These are phyloP conservation scores for Erythrolamprus reginae DNA, from an alignment of 2,113 vertebrate species.

Conservation along the genomic window DNA sequence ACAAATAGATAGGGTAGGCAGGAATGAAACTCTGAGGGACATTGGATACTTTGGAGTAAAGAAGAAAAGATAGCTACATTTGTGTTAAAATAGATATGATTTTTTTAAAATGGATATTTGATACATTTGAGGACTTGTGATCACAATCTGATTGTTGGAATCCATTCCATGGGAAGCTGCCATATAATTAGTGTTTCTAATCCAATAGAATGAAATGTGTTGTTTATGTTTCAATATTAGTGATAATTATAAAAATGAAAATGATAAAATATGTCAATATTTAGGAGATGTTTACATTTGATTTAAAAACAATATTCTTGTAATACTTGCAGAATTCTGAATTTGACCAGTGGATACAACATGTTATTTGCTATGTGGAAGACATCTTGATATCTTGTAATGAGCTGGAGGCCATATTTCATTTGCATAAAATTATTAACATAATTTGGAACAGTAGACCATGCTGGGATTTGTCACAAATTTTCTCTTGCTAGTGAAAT, in stretches of 20 bases:
- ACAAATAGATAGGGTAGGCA: not conserved
- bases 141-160: not conserved
- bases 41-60: not conserved
- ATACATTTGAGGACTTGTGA: not conserved
- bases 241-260: not conserved
- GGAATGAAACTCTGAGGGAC: not conserved
- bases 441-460: conserved; percentile 7
- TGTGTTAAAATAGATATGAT: not conserved
- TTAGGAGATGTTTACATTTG: not conserved
- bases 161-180: not conserved
- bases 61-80: not conserved
- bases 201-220: not conserved
- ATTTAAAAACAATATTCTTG: not conserved
- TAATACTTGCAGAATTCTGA: not conserved
- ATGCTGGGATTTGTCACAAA: conserved; percentile 20
- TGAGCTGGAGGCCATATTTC: conserved; percentile 5
- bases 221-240: not conserved
- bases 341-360: not conserved
- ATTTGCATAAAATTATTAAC: conserved; percentile 24
- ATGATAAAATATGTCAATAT: not conserved
- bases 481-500: not conserved
- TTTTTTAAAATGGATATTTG: not conserved
- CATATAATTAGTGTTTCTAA: not conserved
- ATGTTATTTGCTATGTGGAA: not conserved
- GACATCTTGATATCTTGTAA: conserved; percentile 1